A percentile compares a stretch with the other conserved stretches of the same genome.
These are phyloP conservation scores for Silvanus unidentatus DNA, from an alignment of 2,888 invertebrate species.

Conservation along the genomic window DNA sequence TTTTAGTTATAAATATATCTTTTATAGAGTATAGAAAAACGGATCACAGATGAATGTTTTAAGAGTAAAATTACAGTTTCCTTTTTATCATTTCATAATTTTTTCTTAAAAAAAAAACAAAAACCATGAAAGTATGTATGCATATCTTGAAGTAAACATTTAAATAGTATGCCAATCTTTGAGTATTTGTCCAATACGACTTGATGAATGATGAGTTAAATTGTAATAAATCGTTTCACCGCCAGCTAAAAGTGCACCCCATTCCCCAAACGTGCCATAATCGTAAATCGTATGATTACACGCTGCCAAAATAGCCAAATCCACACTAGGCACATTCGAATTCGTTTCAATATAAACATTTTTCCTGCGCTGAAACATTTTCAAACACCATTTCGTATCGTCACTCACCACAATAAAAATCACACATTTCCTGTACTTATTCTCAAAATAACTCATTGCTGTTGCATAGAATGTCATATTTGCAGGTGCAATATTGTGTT, in stretches of 20 bases:
- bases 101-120: too few relatives aligned
- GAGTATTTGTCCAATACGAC: constrained; percentile 43
- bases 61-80: too few relatives aligned
- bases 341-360: constrained; percentile 45
- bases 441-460: constrained; percentile 47
- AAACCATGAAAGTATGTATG: too few relatives aligned
- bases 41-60: too few relatives aligned
- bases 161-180: constrained; percentile 45
- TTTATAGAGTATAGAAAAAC: too few relatives aligned
- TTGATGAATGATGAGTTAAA: constrained; percentile 42
- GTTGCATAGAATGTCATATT: constrained; percentile 41
- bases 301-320: constrained; percentile 48
- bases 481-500: constrained; percentile 45
- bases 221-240: constrained; percentile 49
- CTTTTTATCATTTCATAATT: too few relatives aligned
- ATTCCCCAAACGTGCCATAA: constrained; percentile 50
- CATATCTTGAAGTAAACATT: background rate
- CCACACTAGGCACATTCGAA: constrained; percentile 43
- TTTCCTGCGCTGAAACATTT: constrained; percentile 35
- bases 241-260: constrained; percentile 50
- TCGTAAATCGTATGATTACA: constrained; percentile 52
- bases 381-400: constrained; percentile 47
- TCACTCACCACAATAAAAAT: constrained; percentile 49
- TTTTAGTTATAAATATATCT: too few relatives aligned
- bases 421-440: constrained; percentile 38